These are phyloP conservation scores for Pangasianodon hypophthalmus DNA, from an alignment of 2,113 vertebrate species.

Conservation along the genomic window DNA sequence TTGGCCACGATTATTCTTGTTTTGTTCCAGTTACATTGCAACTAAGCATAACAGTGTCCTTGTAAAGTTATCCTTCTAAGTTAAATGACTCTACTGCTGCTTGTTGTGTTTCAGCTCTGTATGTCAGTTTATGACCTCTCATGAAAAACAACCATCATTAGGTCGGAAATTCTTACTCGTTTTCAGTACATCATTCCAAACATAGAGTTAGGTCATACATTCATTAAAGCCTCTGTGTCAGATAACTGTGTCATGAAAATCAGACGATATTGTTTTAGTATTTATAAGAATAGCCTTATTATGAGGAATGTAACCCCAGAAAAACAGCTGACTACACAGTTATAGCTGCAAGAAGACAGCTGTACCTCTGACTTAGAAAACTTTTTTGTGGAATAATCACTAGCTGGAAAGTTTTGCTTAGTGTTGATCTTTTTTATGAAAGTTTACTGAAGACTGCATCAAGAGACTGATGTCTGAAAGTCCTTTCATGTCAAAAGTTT, in stretches of 20 bases:
- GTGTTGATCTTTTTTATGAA: not conserved
- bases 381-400: not conserved
- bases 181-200: not conserved
- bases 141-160: not conserved
- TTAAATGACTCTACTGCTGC: no score
- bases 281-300: not conserved
- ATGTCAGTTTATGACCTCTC: not conserved
- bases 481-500: not conserved
- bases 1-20: not conserved
- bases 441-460: not conserved
- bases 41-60: not conserved
- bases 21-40: not conserved
- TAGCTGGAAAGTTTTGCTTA: not conserved
- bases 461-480: not conserved
- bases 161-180: not conserved
- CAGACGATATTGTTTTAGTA: not conserved
- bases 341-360: not conserved
- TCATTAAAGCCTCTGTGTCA: not conserved
- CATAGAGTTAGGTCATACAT: not conserved
- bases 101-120: not conserved
- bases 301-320: not conserved
- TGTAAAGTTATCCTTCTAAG: no score
- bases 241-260: not conserved
- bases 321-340: not conserved
- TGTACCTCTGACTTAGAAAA: not conserved